phyloP scores from a whole-genome alignment of 2,888 invertebrate species.

The Diadegma fenestrale region DNA sequence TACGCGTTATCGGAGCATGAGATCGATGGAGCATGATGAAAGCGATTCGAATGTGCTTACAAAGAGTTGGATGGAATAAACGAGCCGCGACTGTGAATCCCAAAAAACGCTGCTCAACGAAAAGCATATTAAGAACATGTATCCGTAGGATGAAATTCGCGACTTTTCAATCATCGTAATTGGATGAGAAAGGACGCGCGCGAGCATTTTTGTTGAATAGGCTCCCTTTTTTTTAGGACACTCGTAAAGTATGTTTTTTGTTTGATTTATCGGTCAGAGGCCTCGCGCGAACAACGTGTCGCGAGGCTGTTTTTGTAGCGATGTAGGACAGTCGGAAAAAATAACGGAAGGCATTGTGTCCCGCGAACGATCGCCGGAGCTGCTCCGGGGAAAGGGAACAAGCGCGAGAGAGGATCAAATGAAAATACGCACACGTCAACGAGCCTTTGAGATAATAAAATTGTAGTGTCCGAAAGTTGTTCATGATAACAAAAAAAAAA shows the following conservation, averaged over 20 bases:
- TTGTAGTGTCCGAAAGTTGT: slow-evolving; percentile 30
- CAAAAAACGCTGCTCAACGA: neutral
- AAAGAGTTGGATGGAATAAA: neutral
- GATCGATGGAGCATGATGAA: neutral
- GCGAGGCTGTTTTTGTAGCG: neutral
- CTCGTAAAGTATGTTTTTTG: neutral
- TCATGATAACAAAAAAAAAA: neutral
- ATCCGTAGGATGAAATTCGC: neutral
- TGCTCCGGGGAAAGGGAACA: no score
- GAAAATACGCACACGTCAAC: slow-evolving; percentile 6
- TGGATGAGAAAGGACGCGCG: no score
- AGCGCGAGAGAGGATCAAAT: neutral
- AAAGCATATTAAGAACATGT: neutral
- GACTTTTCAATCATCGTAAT: neutral
- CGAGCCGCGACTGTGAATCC: neutral
- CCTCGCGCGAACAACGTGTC: neutral
- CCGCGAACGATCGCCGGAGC: neutral
- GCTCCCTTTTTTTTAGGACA: neutral
- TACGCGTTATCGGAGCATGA: no score
- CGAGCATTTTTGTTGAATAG: neutral
- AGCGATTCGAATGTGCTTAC: neutral
- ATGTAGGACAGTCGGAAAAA: slow-evolving; percentile 13
- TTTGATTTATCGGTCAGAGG: slow-evolving; percentile 1
- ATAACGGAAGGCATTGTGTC: neutral
- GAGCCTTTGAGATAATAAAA: slow-evolving; percentile 22